Evolutionary conservation across 2,113 vertebrate genomes (phyloP).

Genomic region (Nothoprocta pentlandii): DNA sequence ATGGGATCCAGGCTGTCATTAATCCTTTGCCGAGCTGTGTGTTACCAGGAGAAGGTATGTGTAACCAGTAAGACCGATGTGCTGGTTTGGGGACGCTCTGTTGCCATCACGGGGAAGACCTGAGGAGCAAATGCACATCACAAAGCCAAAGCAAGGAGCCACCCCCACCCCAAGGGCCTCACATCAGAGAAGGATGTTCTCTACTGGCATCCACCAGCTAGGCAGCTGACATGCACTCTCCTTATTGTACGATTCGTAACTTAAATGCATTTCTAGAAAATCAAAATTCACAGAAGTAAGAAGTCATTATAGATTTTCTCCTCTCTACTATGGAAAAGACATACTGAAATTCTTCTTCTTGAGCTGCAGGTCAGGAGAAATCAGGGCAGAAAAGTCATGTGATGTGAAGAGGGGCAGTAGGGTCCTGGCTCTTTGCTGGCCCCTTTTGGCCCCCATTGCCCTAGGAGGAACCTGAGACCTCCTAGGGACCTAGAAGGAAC

Average conservation of each 20-base stretch:
- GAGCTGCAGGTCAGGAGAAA: not conserved
- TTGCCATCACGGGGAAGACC: not conserved
- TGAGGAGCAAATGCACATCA: not conserved
- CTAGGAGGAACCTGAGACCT: not conserved
- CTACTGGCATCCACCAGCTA: not conserved
- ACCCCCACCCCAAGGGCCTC: not conserved
- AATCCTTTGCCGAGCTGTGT: slow-evolving; percentile 9
- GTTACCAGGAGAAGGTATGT: slow-evolving; percentile 38
- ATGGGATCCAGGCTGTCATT: slow-evolving; percentile 46
- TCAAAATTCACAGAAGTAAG: not conserved
- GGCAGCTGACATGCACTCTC: not conserved
- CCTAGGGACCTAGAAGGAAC: not conserved
- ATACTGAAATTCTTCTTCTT: not conserved
- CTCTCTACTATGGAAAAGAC: fast-evolving
- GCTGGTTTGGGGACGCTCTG: slow-evolving; percentile 22
- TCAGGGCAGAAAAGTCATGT: not conserved
- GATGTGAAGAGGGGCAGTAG: not conserved
- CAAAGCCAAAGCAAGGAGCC: not conserved
- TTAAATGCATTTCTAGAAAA: not conserved
- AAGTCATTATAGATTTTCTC: not conserved
- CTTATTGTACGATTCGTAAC: not conserved
- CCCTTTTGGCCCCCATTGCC: not conserved
- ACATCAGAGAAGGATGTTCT: fast-evolving
- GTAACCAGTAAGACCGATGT: slow-evolving; percentile 35
- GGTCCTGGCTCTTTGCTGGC: not conserved